Conservation (phyloP, 2,113 vertebrate species). For the Ictalurus furcatus region DNA sequence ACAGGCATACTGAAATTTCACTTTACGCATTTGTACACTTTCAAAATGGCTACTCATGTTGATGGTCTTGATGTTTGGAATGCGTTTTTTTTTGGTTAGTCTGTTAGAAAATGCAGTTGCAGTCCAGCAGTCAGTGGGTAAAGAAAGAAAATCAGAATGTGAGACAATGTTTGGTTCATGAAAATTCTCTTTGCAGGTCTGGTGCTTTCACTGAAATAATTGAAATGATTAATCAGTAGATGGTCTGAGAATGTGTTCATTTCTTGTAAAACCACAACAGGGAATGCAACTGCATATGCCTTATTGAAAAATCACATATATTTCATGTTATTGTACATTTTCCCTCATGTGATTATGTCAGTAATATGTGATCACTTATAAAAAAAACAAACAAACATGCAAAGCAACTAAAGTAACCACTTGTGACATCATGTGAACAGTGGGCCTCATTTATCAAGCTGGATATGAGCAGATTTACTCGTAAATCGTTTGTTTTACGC, state of each 20-base stretch:
- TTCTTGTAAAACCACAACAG: background rate
- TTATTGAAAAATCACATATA: background rate
- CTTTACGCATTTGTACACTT: background rate
- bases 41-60: background rate
- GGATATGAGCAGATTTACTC: background rate
- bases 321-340: background rate
- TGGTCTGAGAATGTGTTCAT: background rate
- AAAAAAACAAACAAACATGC: too few relatives aligned
- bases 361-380: too few relatives aligned
- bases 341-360: too few relatives aligned
- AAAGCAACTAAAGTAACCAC: background rate
- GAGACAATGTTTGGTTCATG: background rate
- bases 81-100: background rate
- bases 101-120: background rate
- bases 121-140: background rate
- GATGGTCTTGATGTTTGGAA: background rate
- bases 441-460: background rate
- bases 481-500: background rate
- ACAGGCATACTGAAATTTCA: background rate
- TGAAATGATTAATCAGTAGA: background rate
- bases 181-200: background rate
- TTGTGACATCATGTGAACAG: background rate
- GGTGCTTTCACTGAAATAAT: background rate
- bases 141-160: background rate
- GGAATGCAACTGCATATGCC: too few relatives aligned